These are phyloP conservation scores for Manis javanica DNA, from an alignment of 2,797 vertebrate genomes.

Conservation along the genomic window DNA sequence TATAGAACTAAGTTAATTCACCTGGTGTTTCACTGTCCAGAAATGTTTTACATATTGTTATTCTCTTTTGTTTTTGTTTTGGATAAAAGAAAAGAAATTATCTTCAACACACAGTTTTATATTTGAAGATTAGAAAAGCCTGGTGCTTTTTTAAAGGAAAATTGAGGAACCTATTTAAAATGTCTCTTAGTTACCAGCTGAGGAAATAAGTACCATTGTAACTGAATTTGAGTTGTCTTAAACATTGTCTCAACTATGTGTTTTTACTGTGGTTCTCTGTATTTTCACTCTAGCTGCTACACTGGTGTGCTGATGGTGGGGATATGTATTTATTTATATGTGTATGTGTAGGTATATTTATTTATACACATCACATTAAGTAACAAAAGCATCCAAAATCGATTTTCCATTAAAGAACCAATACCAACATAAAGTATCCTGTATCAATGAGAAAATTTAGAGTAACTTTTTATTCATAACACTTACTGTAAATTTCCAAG, in stretches of 20 bases:
- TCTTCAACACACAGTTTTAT: constrained; percentile 23
- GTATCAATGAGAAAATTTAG: not conserved
- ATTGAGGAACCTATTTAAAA: constrained; percentile 1
- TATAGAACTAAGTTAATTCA: not conserved
- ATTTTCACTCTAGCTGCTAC: not conserved
- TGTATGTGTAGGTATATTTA: not conserved
- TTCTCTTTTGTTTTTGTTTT: constrained; percentile 28
- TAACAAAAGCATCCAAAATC: not conserved
- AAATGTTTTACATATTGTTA: not conserved
- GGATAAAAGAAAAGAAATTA: constrained; percentile 56
- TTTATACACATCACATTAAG: not conserved
- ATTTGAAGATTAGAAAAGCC: constrained; percentile 34
- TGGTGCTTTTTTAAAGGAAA: constrained; percentile 54
- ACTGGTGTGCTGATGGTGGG: not conserved
- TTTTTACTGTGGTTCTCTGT: not conserved
- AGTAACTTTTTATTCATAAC: not conserved
- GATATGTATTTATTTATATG: not conserved
- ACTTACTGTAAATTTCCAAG: not conserved
- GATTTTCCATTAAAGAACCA: constrained; percentile 24
- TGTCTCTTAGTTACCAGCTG: not conserved
- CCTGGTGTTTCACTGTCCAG: constrained; percentile 68
- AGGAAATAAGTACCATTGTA: not conserved
- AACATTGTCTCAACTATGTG: constrained; percentile 5
- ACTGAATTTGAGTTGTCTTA: not conserved
- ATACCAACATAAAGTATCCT: not conserved